phyloP scores from a whole-genome alignment of 2,797 vertebrate genomes.

The Cryptoblepharus egeriae region DNA sequence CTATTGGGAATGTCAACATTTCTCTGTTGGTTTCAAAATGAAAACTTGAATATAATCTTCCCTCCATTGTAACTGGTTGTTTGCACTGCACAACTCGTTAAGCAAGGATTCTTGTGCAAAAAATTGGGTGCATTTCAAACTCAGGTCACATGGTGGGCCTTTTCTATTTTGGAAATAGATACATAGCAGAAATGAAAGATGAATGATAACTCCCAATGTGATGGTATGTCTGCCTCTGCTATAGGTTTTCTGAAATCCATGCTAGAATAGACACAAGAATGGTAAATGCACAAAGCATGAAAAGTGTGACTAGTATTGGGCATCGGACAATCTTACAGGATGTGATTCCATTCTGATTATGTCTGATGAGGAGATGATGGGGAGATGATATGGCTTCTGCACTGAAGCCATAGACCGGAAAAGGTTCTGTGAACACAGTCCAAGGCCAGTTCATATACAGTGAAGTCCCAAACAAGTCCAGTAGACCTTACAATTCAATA shows the following conservation, averaged over 20 bases:
- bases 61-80: constrained; percentile 51
- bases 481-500: neutral
- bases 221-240: neutral
- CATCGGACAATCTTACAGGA: neutral
- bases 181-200: neutral
- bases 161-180: neutral
- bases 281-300: neutral
- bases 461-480: neutral
- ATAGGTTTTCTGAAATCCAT: neutral
- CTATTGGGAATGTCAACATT: constrained; percentile 64
- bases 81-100: constrained; percentile 50
- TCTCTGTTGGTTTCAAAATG: constrained; percentile 61
- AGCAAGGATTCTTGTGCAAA: constrained; percentile 44
- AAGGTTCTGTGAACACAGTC: neutral
- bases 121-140: constrained; percentile 24
- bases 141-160: accelerated
- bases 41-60: constrained; percentile 64
- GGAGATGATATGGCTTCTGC: neutral
- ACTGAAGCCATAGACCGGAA: neutral
- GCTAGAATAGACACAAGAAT: neutral
- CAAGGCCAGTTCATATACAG: neutral
- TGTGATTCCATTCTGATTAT: neutral
- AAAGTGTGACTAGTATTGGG: neutral
- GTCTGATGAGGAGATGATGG: no score
- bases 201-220: neutral